Percentiles rank a stretch among this genome's conserved stretches.
phyloP scores from a whole-genome alignment of 2,113 vertebrate species.

The Hippopotamus amphibius region DNA sequence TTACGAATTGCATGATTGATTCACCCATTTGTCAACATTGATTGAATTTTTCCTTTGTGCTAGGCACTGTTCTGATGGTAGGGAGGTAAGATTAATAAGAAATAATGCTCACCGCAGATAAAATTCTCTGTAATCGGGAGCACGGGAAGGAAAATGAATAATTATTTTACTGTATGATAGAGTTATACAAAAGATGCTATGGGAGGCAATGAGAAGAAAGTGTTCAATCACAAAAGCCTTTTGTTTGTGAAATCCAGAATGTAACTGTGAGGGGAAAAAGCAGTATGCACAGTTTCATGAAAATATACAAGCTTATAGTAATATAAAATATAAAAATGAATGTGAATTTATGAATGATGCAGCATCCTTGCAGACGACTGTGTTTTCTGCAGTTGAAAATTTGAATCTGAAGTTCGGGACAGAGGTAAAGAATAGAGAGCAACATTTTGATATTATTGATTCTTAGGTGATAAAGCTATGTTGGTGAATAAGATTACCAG shows the following conservation, averaged over 20 bases:
- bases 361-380: neutral
- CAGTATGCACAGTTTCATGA: neutral
- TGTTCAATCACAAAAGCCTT: neutral
- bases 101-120: neutral
- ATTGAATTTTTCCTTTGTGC: neutral
- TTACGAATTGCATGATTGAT: neutral
- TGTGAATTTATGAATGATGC: neutral
- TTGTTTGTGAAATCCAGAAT: neutral
- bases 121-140: neutral
- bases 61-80: neutral
- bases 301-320: neutral
- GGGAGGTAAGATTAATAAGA: neutral
- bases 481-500: neutral
- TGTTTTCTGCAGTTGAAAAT: neutral
- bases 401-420: neutral
- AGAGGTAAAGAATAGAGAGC: neutral
- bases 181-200: neutral
- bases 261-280: neutral
- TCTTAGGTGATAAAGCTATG: neutral
- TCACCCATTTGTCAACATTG: conserved; percentile 39
- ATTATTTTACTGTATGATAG: neutral
- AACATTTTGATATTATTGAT: neutral
- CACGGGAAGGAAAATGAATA: neutral
- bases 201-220: neutral
- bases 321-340: neutral